Conservation (phyloP, 2,113 vertebrate genomes). For the Actenoides lindsayi region DNA sequence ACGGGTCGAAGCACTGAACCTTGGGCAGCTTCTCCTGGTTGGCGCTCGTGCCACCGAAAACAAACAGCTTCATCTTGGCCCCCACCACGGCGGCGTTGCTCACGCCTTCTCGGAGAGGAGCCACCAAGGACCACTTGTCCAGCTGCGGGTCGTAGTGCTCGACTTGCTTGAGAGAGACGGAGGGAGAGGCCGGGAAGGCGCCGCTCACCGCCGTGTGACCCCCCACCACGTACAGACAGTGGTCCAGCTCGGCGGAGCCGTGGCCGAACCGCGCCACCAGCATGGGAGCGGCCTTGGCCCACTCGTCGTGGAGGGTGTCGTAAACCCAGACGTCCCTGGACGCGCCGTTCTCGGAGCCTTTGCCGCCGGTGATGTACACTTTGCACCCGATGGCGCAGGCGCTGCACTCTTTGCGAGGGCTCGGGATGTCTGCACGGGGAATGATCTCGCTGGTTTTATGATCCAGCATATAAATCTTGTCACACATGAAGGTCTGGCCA, state of each 20-base stretch:
- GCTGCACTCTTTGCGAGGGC: constrained; percentile 84
- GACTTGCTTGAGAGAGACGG: constrained; percentile 83
- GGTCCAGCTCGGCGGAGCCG: constrained; percentile 82
- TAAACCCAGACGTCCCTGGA: constrained; percentile 86
- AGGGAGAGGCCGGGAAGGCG: constrained; percentile 82
- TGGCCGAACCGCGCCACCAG: constrained; percentile 84
- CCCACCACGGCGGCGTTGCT: constrained; percentile 84
- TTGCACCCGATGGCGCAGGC: constrained; percentile 85
- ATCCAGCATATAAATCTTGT: constrained; percentile 82
- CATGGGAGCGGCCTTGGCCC: constrained; percentile 85
- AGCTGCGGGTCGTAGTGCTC: constrained; percentile 83
- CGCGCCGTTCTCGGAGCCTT: constrained; percentile 81
- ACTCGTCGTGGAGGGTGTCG: constrained; percentile 84
- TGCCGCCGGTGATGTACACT: constrained; percentile 83
- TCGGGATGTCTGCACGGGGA: constrained; percentile 83
- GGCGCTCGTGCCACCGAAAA: constrained; percentile 82
- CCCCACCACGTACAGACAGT: constrained; percentile 83
- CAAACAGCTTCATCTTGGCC: constrained; percentile 83
- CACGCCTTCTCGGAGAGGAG: constrained; percentile 82
- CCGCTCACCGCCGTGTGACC: constrained; percentile 81
- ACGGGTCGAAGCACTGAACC: constrained; percentile 83
- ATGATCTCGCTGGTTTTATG: constrained; percentile 84
- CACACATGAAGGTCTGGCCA: constrained; percentile 85
- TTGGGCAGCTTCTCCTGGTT: constrained; percentile 86
- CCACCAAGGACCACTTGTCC: constrained; percentile 86